phyloP scores from a whole-genome alignment of 2,797 vertebrate species.

The Taeniopygia guttata region DNA sequence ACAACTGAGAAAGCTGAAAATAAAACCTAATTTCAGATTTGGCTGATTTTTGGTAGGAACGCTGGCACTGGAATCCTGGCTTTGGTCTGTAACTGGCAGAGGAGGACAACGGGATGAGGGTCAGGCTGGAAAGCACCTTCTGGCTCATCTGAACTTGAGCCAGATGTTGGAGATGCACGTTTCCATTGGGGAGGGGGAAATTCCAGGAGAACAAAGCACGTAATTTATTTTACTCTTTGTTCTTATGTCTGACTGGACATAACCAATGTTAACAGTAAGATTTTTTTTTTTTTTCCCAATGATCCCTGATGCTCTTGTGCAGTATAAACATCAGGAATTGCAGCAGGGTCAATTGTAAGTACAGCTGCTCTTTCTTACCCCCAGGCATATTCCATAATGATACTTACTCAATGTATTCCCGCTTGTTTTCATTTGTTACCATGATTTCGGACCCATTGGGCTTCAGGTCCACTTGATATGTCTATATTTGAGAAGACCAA shows the following conservation, averaged over 20 bases:
- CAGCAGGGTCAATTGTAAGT: neutral
- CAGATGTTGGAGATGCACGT: fast-evolving
- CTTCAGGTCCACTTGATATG: slow-evolving; percentile 97
- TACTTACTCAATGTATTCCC: slow-evolving; percentile 96
- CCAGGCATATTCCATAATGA: neutral
- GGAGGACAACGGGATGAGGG: neutral
- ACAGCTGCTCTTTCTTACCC: neutral
- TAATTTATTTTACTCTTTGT: neutral
- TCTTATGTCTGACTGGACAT: neutral
- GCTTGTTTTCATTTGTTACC: slow-evolving; percentile 98
- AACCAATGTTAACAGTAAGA: neutral
- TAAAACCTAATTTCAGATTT: neutral
- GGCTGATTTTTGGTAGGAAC: neutral
- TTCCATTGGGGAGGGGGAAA: neutral
- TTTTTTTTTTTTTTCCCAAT: neutral
- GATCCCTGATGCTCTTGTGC: too few relatives aligned
- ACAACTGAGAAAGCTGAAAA: neutral
- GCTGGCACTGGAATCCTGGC: neutral
- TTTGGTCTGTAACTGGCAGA: neutral
- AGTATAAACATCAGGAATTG: neutral
- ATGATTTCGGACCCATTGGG: slow-evolving; percentile 96
- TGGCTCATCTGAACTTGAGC: neutral
- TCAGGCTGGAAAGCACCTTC: neutral
- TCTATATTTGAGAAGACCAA: slow-evolving; percentile 73
- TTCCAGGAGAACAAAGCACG: neutral